phyloP scores from a whole-genome alignment of 1,140 invertebrate genomes.

The Meloidogyne exigua region DNA sequence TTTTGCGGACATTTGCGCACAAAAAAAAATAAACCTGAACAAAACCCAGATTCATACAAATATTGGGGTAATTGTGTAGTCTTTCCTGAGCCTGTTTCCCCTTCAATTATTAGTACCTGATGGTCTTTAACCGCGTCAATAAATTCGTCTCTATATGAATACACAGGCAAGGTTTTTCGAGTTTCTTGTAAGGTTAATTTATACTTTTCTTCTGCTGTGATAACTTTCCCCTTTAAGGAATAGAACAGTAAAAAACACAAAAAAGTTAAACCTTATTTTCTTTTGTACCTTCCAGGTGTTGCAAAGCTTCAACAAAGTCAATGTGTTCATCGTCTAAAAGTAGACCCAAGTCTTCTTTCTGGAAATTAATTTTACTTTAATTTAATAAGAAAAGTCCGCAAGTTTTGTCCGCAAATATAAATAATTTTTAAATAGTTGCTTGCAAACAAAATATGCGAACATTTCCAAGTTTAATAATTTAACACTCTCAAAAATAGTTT shows the following conservation, averaged over 20 bases:
- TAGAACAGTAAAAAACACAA: constrained; percentile 23
- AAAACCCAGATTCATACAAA: constrained; percentile 78
- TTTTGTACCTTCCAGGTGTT: constrained; percentile 77
- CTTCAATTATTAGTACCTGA: constrained; percentile 92
- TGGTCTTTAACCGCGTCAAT: constrained; percentile 82
- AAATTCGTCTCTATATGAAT: constrained; percentile 83
- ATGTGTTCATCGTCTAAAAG: constrained; percentile 88
- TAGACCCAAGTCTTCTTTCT: constrained; percentile 80
- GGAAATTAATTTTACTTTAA: constrained; percentile 45
- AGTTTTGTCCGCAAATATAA: no score
- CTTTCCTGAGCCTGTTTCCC: constrained; percentile 76
- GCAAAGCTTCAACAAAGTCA: constrained; percentile 90
- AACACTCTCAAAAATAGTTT: no score
- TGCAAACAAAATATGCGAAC: no score
- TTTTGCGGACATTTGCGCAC: no score
- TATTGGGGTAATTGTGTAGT: constrained; percentile 99
- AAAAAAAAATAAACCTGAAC: constrained; percentile 32
- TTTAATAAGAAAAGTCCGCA: not conserved
- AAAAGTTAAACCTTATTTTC: constrained; percentile 46
- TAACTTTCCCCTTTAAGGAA: constrained; percentile 31
- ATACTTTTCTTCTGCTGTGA: constrained; percentile 67
- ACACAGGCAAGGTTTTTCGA: constrained; percentile 87
- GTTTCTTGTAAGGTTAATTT: constrained; percentile 85
- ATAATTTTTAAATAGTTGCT: no score
- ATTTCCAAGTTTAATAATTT: no score